Evolutionary conservation across 2,113 vertebrate genomes (phyloP), one percentile per base, ranked within the genome.

Genomic region (Chrysemys picta): DNA sequence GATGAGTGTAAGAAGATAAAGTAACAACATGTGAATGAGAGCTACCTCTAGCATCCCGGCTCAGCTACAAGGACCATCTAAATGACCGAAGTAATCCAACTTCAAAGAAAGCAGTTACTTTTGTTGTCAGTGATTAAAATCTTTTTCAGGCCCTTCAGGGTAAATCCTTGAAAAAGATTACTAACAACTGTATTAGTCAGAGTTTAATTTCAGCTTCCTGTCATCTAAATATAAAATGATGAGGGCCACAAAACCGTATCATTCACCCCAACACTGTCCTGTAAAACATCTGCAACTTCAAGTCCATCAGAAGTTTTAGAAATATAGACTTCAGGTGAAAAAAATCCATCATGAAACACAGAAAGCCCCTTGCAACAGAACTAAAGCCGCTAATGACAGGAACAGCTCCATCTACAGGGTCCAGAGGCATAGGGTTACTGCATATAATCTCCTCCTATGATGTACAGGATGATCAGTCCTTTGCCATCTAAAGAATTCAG

Each of bases 11-110:
- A 38, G 84, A 12, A n/a, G 57, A 52, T 8, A 3, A 2, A 52
- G 45, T 35, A 22, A 16, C 2, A 75, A 72, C 9, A n/a, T n/a
- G 54, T 0, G 27, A 17, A 84, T 0, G 1, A 10, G 38, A 27
- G 80, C 22, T 16, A 69, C 59, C 19, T 54, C 12, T 3, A 69
- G 69, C 24, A 24, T 56, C 54, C 2, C 65, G 14, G 35, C 27
- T 22, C 42, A 1, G 0, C 42, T 5, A 2, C 29, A 16, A 11
- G 56, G 31, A 42, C 54, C 81, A 7, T 7, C 7, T 3, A 16
- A 59, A 31, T 29, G 29, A 49, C 45, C 16, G 17, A 14, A 49
- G 47, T 45, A 47, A 35, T 8, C 57, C 3, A 4, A 3, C 81
- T 42, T n/a, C 62, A 87, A 83, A 88, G 85, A 52, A 38, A 53